Evolutionary conservation across 2,888 invertebrate genomes (phyloP).

Genomic region (Lysandra bellargus): DNA sequence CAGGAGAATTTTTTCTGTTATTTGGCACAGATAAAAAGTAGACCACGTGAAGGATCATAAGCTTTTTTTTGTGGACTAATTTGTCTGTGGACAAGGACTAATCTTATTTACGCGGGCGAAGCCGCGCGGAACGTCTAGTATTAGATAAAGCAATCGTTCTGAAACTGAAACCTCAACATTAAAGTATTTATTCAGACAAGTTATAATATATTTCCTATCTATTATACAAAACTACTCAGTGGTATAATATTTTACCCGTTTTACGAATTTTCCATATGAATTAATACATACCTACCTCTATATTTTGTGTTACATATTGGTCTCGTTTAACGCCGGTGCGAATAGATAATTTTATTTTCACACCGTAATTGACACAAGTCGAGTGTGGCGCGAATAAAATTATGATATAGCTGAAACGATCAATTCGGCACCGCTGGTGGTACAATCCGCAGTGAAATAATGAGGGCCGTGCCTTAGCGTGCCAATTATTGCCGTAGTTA

Average conservation of each 20-base stretch:
- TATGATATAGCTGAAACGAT: slow-evolving; percentile 78
- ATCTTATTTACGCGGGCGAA: too few relatives aligned
- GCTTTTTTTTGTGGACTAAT: too few relatives aligned
- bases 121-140: too few relatives aligned
- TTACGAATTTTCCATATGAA: background rate
- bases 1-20: too few relatives aligned
- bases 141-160: too few relatives aligned
- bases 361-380: slow-evolving; percentile 71
- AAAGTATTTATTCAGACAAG: too few relatives aligned
- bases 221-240: background rate
- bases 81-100: too few relatives aligned
- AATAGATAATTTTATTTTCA: slow-evolving; percentile 73
- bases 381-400: slow-evolving; percentile 62
- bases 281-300: background rate
- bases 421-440: slow-evolving; percentile 78
- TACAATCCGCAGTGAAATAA: slow-evolving; percentile 71
- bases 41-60: too few relatives aligned
- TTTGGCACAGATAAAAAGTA: too few relatives aligned
- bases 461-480: slow-evolving; percentile 69
- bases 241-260: too few relatives aligned
- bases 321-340: slow-evolving; percentile 50
- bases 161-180: too few relatives aligned
- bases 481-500: slow-evolving; percentile 80
- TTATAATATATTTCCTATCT: too few relatives aligned
- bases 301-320: slow-evolving; percentile 48